Evolutionary conservation across 2,797 vertebrate species (phyloP).

Genomic region (Neomorphus geoffroyi): DNA sequence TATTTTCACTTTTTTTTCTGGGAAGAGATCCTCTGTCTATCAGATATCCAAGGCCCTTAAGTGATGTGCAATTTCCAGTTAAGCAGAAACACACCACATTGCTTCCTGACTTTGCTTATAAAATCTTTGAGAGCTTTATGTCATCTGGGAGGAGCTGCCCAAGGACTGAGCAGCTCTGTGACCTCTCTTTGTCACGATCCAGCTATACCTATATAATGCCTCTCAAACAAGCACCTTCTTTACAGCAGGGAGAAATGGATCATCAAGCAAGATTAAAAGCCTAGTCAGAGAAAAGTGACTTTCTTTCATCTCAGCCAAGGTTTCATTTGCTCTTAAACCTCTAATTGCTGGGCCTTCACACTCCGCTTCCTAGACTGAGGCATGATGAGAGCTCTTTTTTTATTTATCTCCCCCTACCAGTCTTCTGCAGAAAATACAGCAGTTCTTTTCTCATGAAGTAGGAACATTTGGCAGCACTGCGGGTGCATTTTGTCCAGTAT

Average conservation of each 20-base stretch:
- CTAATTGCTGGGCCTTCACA: not conserved
- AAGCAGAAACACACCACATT: rapidly evolving
- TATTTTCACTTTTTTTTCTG: not conserved
- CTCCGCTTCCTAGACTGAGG: not conserved
- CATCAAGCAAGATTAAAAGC: conserved; percentile 34
- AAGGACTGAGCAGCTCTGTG: not conserved
- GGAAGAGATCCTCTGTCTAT: not conserved
- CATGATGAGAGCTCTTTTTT: not conserved
- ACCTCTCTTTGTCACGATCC: not conserved
- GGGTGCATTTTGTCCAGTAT: conserved; percentile 33
- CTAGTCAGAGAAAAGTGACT: conserved; percentile 9
- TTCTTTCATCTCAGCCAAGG: conserved; percentile 18
- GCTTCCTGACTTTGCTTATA: not conserved
- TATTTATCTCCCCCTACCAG: conserved; percentile 1
- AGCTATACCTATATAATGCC: not conserved
- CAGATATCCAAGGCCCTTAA: not conserved
- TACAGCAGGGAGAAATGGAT: conserved; percentile 16
- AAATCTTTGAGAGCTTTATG: not conserved
- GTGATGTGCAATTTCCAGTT: not conserved
- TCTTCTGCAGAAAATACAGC: not conserved
- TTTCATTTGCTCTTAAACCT: not conserved
- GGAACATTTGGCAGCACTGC: conserved; percentile 6
- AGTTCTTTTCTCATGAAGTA: not conserved
- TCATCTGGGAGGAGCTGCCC: not conserved
- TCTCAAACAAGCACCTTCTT: not conserved